Evolutionary conservation across 2,888 invertebrate species (phyloP).

Genomic region (Apamea epomidion): DNA sequence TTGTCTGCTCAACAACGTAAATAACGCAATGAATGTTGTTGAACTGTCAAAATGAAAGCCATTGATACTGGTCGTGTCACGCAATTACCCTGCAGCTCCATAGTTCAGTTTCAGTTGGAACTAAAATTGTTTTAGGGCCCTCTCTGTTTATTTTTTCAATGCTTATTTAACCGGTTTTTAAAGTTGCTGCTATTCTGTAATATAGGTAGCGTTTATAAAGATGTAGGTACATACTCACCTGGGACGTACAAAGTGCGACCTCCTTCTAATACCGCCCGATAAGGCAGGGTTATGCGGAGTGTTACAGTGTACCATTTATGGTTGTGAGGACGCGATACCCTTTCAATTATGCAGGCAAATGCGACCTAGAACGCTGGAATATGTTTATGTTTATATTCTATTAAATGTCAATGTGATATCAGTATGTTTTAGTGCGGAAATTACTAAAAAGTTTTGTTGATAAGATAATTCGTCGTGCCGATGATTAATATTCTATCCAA

Average conservation of each 20-base stretch:
- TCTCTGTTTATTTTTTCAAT: background rate
- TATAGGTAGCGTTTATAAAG: background rate
- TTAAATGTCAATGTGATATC: constrained; percentile 32
- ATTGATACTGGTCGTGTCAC: background rate
- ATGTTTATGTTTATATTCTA: constrained; percentile 42
- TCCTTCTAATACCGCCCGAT: constrained; percentile 70
- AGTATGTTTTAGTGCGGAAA: constrained; percentile 27
- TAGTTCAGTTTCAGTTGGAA: background rate
- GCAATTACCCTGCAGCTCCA: background rate
- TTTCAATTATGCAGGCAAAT: constrained; percentile 73
- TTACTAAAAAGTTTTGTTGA: constrained; percentile 24
- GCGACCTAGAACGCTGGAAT: constrained; percentile 70
- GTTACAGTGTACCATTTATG: constrained; percentile 72
- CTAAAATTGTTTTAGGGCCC: background rate
- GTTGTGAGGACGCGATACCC: constrained; percentile 70
- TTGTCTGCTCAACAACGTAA: no score
- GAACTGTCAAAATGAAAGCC: no score
- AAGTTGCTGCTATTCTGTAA: background rate
- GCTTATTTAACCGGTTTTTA: background rate
- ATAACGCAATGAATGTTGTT: background rate
- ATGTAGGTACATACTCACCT: constrained; percentile 44
- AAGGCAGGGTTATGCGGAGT: constrained; percentile 71
- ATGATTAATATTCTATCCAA: constrained; percentile 20
- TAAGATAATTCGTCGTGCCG: constrained; percentile 22
- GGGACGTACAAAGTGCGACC: constrained; percentile 55